Evolutionary conservation across 2,113 vertebrate species (phyloP), one percentile per base, ranked within the genome.

Genomic region (Motacilla tschutschensis): DNA sequence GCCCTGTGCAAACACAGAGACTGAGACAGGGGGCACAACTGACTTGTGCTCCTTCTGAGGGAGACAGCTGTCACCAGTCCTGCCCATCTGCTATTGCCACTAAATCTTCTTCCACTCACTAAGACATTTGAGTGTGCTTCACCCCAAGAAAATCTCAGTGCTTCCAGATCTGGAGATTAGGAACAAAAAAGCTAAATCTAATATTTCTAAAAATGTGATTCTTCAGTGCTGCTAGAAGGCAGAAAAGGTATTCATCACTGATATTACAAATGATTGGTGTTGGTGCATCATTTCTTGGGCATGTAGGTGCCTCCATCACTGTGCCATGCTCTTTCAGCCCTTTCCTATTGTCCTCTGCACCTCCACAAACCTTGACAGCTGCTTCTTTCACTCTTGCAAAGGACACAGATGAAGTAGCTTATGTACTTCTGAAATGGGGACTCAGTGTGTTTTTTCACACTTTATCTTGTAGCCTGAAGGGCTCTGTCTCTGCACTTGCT

Each of bases 381-480:
- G 17, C 54, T 91, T 60, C 38, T 64, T 19, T 67, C 28, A 8
- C 22, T 53, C 40, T 67, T 58, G 54, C 54, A 47, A 75, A 89
- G 40, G 53, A 46, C 58, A 58, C 31, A 33, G 41, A 66, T 59
- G 58, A 70, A 81, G 58, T 29, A 22, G 57, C 6, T 85, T 53
- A 43, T 8, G 43, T 28, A 46, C 59, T 76, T 41, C 60, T 76
- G 63, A 81, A 81, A 84, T 14, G 51, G 25, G 59, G 63, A 41
- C 26, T 64, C 15, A 7, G 31, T 0, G 1, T 31, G 36, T 3
- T 85, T 88, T 88, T 83, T 77, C 80, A 64, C 54, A 44, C 59
- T 81, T 83, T 65, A 66, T 75, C 55, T 69, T 35, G 55, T 62
- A 81, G 50, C 78, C 66, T 50, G 43, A 78, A 93, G 88, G 78